Percentiles rank a stretch among this genome's conserved stretches.
Evolutionary conservation across 2,113 vertebrate species (phyloP).

Genomic region (Loxodonta africana): DNA sequence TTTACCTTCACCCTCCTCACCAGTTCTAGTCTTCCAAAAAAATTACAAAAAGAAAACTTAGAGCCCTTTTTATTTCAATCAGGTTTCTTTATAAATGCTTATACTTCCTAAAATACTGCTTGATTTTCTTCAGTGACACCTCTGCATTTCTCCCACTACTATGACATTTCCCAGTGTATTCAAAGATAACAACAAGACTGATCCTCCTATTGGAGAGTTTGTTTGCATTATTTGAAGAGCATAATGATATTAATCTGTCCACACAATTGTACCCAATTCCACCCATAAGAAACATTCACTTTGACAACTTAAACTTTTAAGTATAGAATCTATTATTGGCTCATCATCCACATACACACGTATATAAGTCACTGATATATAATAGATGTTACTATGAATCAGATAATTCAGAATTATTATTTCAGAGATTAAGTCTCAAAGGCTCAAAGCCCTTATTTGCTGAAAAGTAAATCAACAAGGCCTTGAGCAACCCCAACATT

Average conservation of each 20-base stretch:
- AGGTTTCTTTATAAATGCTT: not conserved
- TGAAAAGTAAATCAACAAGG: constrained; percentile 40
- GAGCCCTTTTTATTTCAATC: not conserved
- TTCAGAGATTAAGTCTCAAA: not conserved
- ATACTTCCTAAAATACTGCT: not conserved
- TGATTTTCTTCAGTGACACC: not conserved
- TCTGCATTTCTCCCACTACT: not conserved
- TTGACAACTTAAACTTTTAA: constrained; percentile 25
- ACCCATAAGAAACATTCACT: not conserved
- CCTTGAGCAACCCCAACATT: not conserved
- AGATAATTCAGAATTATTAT: not conserved
- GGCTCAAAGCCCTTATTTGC: not conserved
- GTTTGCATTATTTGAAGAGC: constrained; percentile 7
- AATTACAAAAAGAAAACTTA: not conserved
- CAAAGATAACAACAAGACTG: not conserved
- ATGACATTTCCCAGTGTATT: constrained; percentile 11
- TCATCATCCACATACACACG: not conserved
- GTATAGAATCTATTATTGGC: not conserved
- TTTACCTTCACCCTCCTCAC: not conserved
- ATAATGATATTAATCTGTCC: not conserved
- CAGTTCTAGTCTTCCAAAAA: not conserved
- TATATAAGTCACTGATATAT: not conserved
- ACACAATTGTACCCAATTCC: not conserved
- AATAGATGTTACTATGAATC: not conserved
- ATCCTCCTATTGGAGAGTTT: not conserved